Conservation (phyloP, 1,140 invertebrate genomes). For the Drosophila ohnishii region DNA sequence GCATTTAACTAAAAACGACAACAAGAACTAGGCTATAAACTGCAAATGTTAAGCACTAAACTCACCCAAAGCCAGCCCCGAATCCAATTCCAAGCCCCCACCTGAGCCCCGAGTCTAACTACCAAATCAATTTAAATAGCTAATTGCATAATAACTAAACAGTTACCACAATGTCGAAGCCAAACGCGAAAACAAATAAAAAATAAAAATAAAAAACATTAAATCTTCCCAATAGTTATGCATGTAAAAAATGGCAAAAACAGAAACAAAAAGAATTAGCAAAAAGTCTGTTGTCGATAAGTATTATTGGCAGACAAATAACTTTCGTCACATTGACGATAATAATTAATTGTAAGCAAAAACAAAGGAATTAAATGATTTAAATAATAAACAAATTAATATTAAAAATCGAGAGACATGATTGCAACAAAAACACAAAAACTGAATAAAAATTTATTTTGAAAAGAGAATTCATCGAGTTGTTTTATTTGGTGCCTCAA, state of each 20-base stretch:
- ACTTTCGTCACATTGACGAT: constrained; percentile 82
- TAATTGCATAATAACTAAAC: constrained; percentile 76
- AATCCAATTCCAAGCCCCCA: constrained; percentile 33
- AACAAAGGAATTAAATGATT: constrained; percentile 78
- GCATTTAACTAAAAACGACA: constrained; percentile 72
- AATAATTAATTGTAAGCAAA: constrained; percentile 77
- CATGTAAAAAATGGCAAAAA: constrained; percentile 64
- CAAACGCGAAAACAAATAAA: constrained; percentile 38
- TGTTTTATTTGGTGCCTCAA: background rate
- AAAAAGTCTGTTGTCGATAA: constrained; percentile 82
- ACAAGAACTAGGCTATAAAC: constrained; percentile 66
- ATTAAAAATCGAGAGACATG: constrained; percentile 81
- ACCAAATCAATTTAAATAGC: constrained; percentile 78
- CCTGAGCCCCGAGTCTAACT: constrained; percentile 47
- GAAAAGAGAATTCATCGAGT: constrained; percentile 59
- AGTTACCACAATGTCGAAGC: constrained; percentile 67
- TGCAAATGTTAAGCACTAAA: constrained; percentile 72
- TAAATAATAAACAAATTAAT: constrained; percentile 77
- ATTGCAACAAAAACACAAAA: constrained; percentile 70
- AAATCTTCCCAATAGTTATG: constrained; percentile 61
- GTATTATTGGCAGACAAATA: constrained; percentile 82
- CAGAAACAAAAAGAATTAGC: constrained; percentile 49
- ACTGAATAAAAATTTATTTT: constrained; percentile 82
- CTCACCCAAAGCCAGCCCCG: constrained; percentile 42
- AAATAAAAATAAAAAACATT: constrained; percentile 42